Percentiles rank a stretch among this genome's conserved stretches.
phyloP scores from a whole-genome alignment of 2,888 invertebrate genomes.

The Cryptosula pallasiana region DNA sequence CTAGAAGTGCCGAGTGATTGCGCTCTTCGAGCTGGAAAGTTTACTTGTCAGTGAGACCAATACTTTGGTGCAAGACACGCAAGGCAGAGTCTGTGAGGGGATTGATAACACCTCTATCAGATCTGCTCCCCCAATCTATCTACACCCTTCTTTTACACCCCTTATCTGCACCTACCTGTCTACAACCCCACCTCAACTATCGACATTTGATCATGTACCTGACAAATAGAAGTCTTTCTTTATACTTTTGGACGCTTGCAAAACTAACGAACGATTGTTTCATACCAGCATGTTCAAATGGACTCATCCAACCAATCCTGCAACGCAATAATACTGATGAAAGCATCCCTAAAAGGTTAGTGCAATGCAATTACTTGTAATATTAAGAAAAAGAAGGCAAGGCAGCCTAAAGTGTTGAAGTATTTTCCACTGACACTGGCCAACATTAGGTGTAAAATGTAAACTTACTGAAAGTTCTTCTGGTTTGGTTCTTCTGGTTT shows the following conservation, averaged over 20 bases:
- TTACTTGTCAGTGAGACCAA: background rate
- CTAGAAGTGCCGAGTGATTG: too few relatives aligned
- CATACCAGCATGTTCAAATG: background rate
- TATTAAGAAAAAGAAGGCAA: background rate
- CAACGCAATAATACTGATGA: background rate
- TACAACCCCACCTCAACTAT: too few relatives aligned
- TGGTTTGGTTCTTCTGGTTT: background rate
- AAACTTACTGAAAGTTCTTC: background rate
- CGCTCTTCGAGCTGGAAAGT: too few relatives aligned
- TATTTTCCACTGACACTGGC: too few relatives aligned
- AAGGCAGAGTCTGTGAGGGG: background rate
- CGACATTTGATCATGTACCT: background rate
- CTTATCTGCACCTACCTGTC: too few relatives aligned
- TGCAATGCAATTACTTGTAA: background rate
- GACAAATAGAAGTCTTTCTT: conserved; percentile 19
- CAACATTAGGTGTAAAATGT: too few relatives aligned
- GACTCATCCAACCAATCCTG: background rate
- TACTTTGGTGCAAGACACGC: background rate
- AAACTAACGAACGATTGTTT: background rate
- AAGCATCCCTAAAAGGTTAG: background rate
- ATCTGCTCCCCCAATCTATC: background rate
- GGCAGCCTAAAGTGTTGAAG: too few relatives aligned
- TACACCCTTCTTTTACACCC: background rate
- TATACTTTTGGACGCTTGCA: background rate
- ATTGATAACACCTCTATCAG: background rate